Evolutionary conservation across 2,888 invertebrate species (phyloP).

Genomic region (Scelioninae gen. 1): DNA sequence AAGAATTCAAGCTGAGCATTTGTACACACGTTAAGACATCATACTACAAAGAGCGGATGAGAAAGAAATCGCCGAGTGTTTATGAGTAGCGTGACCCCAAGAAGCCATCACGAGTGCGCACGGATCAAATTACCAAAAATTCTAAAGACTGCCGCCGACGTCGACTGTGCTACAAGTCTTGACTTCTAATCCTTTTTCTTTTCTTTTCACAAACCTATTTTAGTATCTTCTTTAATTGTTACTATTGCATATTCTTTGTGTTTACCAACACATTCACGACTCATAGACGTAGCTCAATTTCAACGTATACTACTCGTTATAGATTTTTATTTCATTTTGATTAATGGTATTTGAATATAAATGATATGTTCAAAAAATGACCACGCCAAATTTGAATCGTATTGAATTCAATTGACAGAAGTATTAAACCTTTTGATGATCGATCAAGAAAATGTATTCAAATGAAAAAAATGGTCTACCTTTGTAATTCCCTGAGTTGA

Average conservation of each 20-base stretch:
- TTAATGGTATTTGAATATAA: conserved; percentile 67
- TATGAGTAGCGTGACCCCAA: conserved; percentile 74
- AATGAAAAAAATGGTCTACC: conserved; percentile 28
- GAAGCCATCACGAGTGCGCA: conserved; percentile 69
- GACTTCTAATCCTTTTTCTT: conserved; percentile 53
- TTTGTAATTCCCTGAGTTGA: conserved; percentile 49
- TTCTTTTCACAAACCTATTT: conserved; percentile 50
- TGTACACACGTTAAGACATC: conserved; percentile 71
- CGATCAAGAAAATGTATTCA: conserved; percentile 58
- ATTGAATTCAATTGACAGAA: conserved; percentile 67
- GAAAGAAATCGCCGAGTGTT: conserved; percentile 71
- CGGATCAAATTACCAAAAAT: conserved; percentile 75
- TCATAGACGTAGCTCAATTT: conserved; percentile 35
- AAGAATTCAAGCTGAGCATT: conserved; percentile 65
- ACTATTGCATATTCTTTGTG: conserved; percentile 53
- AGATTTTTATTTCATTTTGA: conserved; percentile 60
- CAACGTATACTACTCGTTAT: conserved; percentile 41
- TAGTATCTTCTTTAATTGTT: conserved; percentile 60
- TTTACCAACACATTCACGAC: conserved; percentile 33
- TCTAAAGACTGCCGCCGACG: conserved; percentile 73
- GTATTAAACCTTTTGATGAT: conserved; percentile 54
- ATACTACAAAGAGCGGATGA: conserved; percentile 71
- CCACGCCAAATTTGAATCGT: conserved; percentile 55
- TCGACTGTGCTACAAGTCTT: conserved; percentile 59
- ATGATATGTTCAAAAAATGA: conserved; percentile 54